A percentile compares a stretch with the other conserved stretches of the same genome.
phyloP scores from a whole-genome alignment of 2,888 invertebrate species.

The Drosophila dives region DNA sequence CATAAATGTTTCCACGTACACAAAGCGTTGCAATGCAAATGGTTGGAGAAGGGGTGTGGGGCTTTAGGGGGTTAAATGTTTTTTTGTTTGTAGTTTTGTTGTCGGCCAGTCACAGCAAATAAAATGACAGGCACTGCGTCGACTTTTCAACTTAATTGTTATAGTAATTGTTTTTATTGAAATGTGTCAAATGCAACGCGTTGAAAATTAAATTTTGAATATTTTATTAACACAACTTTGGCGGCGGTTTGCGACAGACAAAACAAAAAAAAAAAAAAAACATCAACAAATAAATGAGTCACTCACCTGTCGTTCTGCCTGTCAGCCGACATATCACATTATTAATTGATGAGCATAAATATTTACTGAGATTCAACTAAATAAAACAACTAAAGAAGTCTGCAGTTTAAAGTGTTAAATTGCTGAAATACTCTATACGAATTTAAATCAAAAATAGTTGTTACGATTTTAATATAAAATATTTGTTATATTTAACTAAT shows the following conservation, averaged over 20 bases:
- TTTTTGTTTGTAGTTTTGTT: conserved; percentile 22
- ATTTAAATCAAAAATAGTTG: not conserved
- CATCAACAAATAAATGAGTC: conserved; percentile 36
- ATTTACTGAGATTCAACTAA: conserved; percentile 33
- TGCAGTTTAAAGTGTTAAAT: not conserved
- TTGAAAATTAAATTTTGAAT: conserved; percentile 70
- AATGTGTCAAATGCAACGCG: conserved; percentile 66
- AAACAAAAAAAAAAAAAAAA: not conserved
- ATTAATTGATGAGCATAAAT: conserved; percentile 56
- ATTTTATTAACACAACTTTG: conserved; percentile 52
- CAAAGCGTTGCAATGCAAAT: conserved; percentile 7
- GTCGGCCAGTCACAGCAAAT: conserved; percentile 46
- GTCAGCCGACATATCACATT: conserved; percentile 59
- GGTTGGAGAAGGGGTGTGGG: not conserved
- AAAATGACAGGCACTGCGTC: conserved; percentile 39
- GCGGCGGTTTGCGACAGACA: conserved; percentile 26
- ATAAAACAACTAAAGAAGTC: conserved; percentile 1
- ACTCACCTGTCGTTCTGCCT: conserved; percentile 50
- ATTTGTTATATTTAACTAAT: not conserved
- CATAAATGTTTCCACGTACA: conserved; percentile 53
- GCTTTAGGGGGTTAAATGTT: not conserved
- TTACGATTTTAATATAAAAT: not conserved
- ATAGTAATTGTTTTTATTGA: conserved; percentile 66
- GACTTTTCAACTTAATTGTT: conserved; percentile 64
- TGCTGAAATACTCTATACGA: not conserved